Percentiles rank a stretch among this genome's conserved stretches.
These are phyloP conservation scores for Pardalotus punctatus DNA, from an alignment of 2,113 vertebrate species.

Conservation along the genomic window DNA sequence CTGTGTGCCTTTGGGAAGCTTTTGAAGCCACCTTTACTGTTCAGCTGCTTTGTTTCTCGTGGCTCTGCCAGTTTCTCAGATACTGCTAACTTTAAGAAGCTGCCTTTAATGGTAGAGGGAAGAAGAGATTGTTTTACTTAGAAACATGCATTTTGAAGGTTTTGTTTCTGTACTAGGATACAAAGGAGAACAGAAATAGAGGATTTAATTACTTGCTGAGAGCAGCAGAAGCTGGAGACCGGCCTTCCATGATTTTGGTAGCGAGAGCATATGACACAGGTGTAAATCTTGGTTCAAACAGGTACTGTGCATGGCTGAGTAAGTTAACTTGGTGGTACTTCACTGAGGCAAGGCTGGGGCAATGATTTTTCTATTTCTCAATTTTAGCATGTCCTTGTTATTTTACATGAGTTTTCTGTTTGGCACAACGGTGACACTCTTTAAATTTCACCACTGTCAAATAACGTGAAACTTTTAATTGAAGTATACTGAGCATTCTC, in stretches of 20 bases:
- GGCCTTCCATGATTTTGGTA: conserved; percentile 90
- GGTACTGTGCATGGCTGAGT: conserved; percentile 68
- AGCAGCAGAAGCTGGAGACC: conserved; percentile 91
- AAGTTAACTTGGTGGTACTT: background rate
- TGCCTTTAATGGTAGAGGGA: background rate
- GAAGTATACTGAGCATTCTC: background rate
- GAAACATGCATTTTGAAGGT: background rate
- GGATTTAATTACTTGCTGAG: conserved; percentile 89
- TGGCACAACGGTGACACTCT: background rate
- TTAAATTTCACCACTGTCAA: background rate
- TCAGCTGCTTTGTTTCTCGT: background rate
- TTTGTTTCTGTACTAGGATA: conserved; percentile 76
- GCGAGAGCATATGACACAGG: conserved; percentile 91
- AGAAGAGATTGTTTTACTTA: background rate
- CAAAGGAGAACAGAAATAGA: conserved; percentile 82
- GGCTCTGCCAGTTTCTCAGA: background rate
- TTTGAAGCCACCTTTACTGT: background rate
- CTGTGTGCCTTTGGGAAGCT: background rate
- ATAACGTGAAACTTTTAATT: background rate
- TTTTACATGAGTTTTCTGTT: background rate
- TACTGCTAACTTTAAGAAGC: background rate
- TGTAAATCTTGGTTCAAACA: conserved; percentile 82
- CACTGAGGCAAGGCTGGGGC: background rate
- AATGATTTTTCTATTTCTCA: background rate
- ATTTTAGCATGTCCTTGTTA: background rate